These are phyloP conservation scores for Petrocephalus microphthalmus DNA, from an alignment of 2,113 vertebrate species.

Conservation along the genomic window DNA sequence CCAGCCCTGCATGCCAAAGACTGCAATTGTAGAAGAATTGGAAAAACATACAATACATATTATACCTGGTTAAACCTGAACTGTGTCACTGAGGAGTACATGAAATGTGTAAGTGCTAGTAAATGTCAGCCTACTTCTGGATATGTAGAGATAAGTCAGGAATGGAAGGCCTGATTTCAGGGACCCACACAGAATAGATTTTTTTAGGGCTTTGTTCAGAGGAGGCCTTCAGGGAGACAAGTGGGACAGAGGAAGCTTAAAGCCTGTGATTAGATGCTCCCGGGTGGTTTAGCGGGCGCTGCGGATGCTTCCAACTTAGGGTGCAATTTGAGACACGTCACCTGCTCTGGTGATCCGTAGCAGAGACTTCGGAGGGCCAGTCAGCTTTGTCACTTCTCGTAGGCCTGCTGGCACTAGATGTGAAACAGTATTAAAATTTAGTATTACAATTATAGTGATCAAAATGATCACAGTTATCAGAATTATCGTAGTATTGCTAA, in stretches of 20 bases:
- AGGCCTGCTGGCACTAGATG: not conserved
- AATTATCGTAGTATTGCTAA: not conserved
- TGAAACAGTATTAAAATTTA: not conserved
- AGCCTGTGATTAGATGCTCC: not conserved
- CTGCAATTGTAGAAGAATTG: not conserved
- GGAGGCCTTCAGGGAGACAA: not conserved
- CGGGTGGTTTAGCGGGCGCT: not conserved
- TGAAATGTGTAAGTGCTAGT: not conserved
- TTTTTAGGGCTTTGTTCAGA: not conserved
- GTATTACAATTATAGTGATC: not conserved
- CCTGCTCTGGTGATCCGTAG: not conserved
- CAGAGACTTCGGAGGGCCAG: too few relatives aligned
- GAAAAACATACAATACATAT: not conserved
- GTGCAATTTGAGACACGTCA: not conserved
- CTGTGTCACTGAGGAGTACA: not conserved
- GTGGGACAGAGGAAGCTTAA: not conserved
- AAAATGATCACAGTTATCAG: not conserved
- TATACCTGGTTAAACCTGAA: not conserved
- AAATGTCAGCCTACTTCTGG: not conserved
- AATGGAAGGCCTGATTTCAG: not conserved
- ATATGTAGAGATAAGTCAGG: not conserved
- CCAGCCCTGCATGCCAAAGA: not conserved
- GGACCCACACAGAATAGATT: not conserved
- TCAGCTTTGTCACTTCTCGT: not conserved
- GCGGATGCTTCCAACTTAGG: not conserved